Evolutionary conservation across 2,888 invertebrate species (phyloP), one percentile per base, ranked within the genome.

Genomic region (Caenorhabditis virilis): DNA sequence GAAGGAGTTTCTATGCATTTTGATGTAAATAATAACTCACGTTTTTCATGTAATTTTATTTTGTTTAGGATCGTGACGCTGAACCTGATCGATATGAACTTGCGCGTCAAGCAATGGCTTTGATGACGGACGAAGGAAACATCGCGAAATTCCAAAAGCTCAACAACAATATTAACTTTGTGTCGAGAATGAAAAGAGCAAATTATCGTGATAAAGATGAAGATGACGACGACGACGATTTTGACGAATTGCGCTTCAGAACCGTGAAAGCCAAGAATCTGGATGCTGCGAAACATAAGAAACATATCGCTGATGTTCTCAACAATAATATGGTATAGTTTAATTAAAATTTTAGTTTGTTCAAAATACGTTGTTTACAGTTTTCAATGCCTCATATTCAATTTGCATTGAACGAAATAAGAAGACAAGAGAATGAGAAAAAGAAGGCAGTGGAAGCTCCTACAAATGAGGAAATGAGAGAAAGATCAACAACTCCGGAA

Each of bases 251-350:
- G 5, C 27, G 27, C 7, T 16, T 18, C 2, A 30, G 18, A 2
- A 36, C n/a, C 27, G 1, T 18, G 11, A 48, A 41, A 25, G 49
- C 63, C 7, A 63, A 58, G 39, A 64, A 54, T 35, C 33, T 64
- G 22, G 59, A 64, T 27, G 64, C 64, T 2, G 59, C 48, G 0
- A 58, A 59, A 36, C 55, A 59, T 27, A 64, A 64, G 26, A 64
- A 48, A 27, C 55, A 59, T 27, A 26, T 64, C 18, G 59, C 64
- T 9, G 64, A 55, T 2, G 51, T 64, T 42, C 25, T 63, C 46
- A 63, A 58, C 23, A 26, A 33, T 13, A 30, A 13, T 13, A 36
- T 13, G 36, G 36, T 36, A n/a, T 15, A n/a, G 11, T 36, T 5
- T 36, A n/a, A 36, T 13, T 13, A n/a, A 36, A 36, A 36, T n/a